phyloP scores from a whole-genome alignment of 2,797 vertebrate species.

The Eulemur rubriventer region DNA sequence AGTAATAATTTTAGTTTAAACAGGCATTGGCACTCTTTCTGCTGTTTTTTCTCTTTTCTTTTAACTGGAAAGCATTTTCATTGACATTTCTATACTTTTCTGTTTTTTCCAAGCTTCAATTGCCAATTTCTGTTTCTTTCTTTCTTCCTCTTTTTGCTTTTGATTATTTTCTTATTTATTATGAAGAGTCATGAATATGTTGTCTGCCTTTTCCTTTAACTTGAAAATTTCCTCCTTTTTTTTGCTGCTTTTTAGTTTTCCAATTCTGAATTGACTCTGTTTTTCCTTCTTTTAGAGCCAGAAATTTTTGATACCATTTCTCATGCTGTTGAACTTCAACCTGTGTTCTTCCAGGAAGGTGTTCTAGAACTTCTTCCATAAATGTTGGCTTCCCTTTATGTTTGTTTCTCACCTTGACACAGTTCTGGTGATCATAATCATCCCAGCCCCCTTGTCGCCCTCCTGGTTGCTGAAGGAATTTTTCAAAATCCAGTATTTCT shows the following conservation, averaged over 20 bases:
- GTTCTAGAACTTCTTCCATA: conserved; percentile 88
- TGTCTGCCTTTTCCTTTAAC: conserved; percentile 84
- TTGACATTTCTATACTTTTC: conserved; percentile 84
- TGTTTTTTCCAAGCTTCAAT: conserved; percentile 90
- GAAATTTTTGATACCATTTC: conserved; percentile 92
- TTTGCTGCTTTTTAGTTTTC: conserved; percentile 88
- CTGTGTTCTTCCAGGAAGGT: conserved; percentile 88
- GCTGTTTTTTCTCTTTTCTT: conserved; percentile 84
- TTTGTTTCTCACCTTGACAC: conserved; percentile 90
- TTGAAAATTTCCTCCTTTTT: conserved; percentile 85
- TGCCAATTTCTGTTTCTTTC: conserved; percentile 81
- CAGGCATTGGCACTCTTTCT: conserved; percentile 87
- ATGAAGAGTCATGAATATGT: conserved; percentile 71
- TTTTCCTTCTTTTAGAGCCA: conserved; percentile 90
- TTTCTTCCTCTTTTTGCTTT: conserved; percentile 88
- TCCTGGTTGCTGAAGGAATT: conserved; percentile 91
- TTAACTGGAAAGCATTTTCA: conserved; percentile 85
- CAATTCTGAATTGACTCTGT: conserved; percentile 94
- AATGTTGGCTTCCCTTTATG: conserved; percentile 88
- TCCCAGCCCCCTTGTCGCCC: conserved; percentile 94
- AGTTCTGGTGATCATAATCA: conserved; percentile 92
- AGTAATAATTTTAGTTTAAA: conserved; percentile 87
- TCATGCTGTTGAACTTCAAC: conserved; percentile 91
- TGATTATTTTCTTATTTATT: conserved; percentile 78
- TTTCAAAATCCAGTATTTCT: conserved; percentile 91